Evolutionary conservation across 1,140 invertebrate species (phyloP), one percentile per base, ranked within the genome.

Genomic region (Drusus annulatus): DNA sequence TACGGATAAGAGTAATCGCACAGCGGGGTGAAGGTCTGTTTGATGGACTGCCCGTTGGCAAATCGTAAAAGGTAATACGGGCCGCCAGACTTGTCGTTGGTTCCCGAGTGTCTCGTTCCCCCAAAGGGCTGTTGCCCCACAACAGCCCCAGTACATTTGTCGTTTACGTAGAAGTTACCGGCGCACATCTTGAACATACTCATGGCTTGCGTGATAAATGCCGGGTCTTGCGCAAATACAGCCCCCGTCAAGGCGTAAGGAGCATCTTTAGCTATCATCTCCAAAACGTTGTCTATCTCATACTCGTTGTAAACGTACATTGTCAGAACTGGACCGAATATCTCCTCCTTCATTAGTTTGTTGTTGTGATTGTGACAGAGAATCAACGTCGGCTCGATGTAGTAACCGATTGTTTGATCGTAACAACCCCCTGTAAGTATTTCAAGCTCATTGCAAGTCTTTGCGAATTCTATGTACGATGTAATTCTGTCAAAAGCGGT

Each of bases 41-140:
- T 99, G 56, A 98, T 93, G 0, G 96, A 92, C 86, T 97, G 96
- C 3, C 96, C 95, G 15, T 96, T 96, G 7, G 94, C 89, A 94
- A 96, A 99, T 84, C 95, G 92, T 28, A 98, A 87, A n/a, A 96
- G 91, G 85, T 99, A 98, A 85, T 97, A 94, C 0, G 97, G 97
- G 23, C 97, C 97, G 75, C 98, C 98, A 50, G 98, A 96, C 90
- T 99, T 99, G 86, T 99, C 98, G 86, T 99, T 99, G n/a, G 98
- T 99, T 69, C 98, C 95, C 82, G 96, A 98, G 88, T 96, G 91
- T 84, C 97, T 60, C 97, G 88, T 96, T 91, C 85, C 97, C 62
- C 98, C 98, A 87, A 99, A 99, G 2, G 98, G 98, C 87, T 99
- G 98, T 85, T 99, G 98, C 0, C 96, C 97, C 23, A 99, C 98